Percentiles rank a stretch among this genome's conserved stretches.
phyloP scores from a whole-genome alignment of 2,113 vertebrate species.

The Gobiocypris rarus region DNA sequence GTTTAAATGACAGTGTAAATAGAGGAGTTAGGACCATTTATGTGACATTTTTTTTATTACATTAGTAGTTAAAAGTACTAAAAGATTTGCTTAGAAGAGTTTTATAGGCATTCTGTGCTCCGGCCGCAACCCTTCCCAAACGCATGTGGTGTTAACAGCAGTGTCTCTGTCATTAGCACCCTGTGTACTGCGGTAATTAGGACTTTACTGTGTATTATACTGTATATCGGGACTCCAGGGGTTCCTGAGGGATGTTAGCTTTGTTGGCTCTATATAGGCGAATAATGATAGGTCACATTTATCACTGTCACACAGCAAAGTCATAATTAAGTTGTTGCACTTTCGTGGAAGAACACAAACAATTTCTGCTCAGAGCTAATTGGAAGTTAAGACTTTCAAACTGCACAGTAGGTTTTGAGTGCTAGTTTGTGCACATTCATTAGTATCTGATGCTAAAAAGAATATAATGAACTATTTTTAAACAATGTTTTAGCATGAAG shows the following conservation, averaged over 20 bases:
- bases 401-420: not conserved
- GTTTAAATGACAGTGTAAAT: not conserved
- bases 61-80: not conserved
- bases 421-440: not conserved
- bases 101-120: not conserved
- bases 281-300: conserved; percentile 33
- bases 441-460: not conserved
- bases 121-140: not conserved
- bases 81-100: not conserved
- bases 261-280: conserved; percentile 14
- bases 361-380: not conserved
- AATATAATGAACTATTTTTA: not conserved
- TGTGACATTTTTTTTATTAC: not conserved
- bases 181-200: not conserved
- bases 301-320: conserved; percentile 15
- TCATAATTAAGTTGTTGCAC: conserved; percentile 27
- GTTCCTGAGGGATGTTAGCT: not conserved
- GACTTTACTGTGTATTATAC: conserved; percentile 21
- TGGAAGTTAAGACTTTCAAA: conserved; percentile 11
- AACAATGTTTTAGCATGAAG: too few relatives aligned
- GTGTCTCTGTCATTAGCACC: not conserved
- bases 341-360: not conserved
- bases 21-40: not conserved
- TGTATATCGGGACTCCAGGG: not conserved
- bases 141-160: not conserved